Conservation (phyloP, 2,888 invertebrate species). For the Drosophila longiperda region DNA sequence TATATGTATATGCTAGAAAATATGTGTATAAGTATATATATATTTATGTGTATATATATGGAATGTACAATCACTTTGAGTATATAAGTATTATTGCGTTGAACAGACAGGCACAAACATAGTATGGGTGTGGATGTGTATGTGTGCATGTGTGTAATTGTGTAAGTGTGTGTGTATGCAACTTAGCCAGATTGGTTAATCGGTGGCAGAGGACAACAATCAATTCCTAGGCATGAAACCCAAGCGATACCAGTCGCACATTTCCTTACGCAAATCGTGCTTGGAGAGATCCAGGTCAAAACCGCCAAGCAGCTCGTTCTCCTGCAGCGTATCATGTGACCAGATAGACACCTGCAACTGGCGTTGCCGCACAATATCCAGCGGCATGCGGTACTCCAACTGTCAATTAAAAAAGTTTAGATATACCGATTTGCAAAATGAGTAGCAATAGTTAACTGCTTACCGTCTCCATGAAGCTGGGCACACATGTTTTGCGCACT, state of each 20-base stretch:
- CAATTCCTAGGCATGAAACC: conserved; percentile 83
- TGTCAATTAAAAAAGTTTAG: conserved; percentile 78
- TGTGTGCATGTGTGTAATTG: conserved; percentile 8
- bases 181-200: conserved; percentile 42
- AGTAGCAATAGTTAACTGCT: not conserved
- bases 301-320: conserved; percentile 98
- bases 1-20: conserved; percentile 36
- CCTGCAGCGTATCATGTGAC: conserved; percentile 97
- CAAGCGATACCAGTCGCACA: conserved; percentile 94
- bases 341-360: conserved; percentile 96
- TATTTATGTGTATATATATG: conserved; percentile 51
- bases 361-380: conserved; percentile 91
- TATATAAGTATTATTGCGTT: conserved; percentile 80
- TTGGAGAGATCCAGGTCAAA: conserved; percentile 91
- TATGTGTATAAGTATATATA: conserved; percentile 36
- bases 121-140: conserved; percentile 26
- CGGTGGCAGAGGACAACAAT: conserved; percentile 17
- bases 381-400: conserved; percentile 94
- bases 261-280: conserved; percentile 91
- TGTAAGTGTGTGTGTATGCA: conserved; percentile 16
- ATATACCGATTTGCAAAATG: not conserved
- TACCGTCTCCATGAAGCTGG: conserved; percentile 99
- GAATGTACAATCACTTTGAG: conserved; percentile 79
- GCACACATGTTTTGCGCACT: conserved; percentile 95
- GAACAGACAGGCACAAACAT: conserved; percentile 70